phyloP scores from a whole-genome alignment of 2,797 vertebrate species.

The Tympanoctomys barrerae region DNA sequence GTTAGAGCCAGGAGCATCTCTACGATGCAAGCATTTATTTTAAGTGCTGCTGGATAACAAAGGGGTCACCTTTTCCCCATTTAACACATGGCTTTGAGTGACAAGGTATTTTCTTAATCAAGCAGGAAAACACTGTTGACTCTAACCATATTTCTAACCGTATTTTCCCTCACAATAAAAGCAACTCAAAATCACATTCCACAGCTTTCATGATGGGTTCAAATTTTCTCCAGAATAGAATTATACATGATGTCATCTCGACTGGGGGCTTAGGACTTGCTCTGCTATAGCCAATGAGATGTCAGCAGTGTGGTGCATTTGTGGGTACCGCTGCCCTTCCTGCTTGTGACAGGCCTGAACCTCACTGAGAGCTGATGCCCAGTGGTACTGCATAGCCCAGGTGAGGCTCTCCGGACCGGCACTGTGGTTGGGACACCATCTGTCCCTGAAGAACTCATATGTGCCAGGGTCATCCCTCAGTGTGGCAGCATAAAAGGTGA shows the following conservation, averaged over 20 bases:
- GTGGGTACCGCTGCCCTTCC: not conserved
- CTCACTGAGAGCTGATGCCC: not conserved
- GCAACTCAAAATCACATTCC: not conserved
- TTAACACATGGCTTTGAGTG: not conserved
- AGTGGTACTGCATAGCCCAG: not conserved
- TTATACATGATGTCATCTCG: not conserved
- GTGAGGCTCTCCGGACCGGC: not conserved
- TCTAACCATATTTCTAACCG: not conserved
- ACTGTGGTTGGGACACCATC: too few species aligned
- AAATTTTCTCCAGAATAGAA: not conserved
- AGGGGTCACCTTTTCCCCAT: not conserved
- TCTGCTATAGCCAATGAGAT: not conserved
- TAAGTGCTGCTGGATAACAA: too few species aligned
- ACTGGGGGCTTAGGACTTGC: not conserved
- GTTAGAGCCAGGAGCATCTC: too few species aligned
- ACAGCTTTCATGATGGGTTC: not conserved
- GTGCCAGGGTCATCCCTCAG: not conserved
- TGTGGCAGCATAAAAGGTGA: not conserved
- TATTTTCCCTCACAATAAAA: not conserved
- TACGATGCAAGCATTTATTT: too few species aligned
- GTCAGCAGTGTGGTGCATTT: not conserved
- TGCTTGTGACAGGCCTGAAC: not conserved
- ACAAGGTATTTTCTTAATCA: slow-evolving; percentile 8
- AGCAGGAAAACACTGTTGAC: not conserved
- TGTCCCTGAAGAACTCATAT: not conserved